Evolutionary conservation across 2,888 invertebrate species (phyloP), one percentile per base, ranked within the genome.

Genomic region (Dysmachus trigonus): DNA sequence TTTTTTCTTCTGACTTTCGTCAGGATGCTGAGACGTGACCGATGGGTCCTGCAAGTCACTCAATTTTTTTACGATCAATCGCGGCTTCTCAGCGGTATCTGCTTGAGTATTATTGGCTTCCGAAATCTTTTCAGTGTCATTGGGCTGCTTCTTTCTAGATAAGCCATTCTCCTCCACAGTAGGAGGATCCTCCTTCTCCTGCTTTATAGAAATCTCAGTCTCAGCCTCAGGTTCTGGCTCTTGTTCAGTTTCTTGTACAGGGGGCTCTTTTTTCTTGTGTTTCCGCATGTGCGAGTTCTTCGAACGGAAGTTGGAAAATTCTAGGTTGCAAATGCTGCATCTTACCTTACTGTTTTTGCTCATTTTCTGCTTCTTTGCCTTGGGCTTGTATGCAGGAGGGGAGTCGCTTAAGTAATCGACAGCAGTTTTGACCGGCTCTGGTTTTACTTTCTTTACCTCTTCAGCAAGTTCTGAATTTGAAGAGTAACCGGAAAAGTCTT

Each of bases 261-360:
- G 33, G 8, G 31, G 13, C 8, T 51, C 33, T 10, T 74, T 73
- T 30, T 85, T 85, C 47, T 90, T 90, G 76, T 90, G 90, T 18
- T 88, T 89, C 5, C 90, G 89, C 90, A 90, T 90, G 74, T 90
- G 90, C 2, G 90, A 90, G 86, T 90, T 90, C n/a, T 89, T 89
- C 7, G 90, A 90, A 38, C 89, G 89, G 38, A 89, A 88, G 79
- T 90, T 90, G 22, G 89, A 88, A 87, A 90, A 90, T 5, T 88
- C 88, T 86, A 89, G 89, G 10, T 87, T 77, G 53, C 90, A 90
- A 85, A 90, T 89, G 62, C 88, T 88, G 82, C 90, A 90, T 0
- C 88, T 87, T 10, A 89, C 89, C n/a, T 88, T 87, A 0, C 87
- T 86, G 4, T 85, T 53, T 33, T 51, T 76, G 7, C 22, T 33